Conservation (phyloP, 2,113 vertebrate genomes). For the Narcine bancroftii region DNA sequence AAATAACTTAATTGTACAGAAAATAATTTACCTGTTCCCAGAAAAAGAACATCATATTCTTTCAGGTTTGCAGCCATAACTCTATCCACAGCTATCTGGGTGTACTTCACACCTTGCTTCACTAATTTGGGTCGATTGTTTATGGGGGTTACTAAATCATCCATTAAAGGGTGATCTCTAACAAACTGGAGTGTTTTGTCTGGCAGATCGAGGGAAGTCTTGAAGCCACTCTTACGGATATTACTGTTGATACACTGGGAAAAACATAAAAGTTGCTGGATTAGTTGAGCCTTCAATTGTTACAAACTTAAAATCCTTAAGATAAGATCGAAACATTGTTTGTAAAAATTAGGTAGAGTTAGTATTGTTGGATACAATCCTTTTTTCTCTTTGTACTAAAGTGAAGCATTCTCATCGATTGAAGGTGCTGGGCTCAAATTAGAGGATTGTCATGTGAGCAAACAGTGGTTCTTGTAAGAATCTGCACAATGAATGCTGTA, state of each 20-base stretch:
- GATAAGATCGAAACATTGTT: background rate
- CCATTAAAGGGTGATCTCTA: constrained; percentile 59
- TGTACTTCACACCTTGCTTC: constrained; percentile 51
- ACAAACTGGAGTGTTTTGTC: constrained; percentile 64
- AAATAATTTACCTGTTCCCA: constrained; percentile 57
- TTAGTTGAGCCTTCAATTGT: background rate
- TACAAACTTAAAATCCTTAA: background rate
- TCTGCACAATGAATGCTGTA: background rate
- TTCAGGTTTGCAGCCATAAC: constrained; percentile 50
- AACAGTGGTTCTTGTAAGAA: background rate
- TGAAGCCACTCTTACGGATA: constrained; percentile 48
- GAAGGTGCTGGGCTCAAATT: background rate
- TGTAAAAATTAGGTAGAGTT: background rate
- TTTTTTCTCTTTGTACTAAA: background rate
- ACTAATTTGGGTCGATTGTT: constrained; percentile 53
- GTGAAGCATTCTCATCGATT: background rate
- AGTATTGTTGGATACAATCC: background rate
- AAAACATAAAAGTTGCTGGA: background rate
- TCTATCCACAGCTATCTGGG: constrained; percentile 56
- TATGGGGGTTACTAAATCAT: constrained; percentile 52
- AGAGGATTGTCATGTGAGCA: background rate
- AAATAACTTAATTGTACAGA: constrained; percentile 51
- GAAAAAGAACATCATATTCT: constrained; percentile 56
- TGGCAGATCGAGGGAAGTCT: constrained; percentile 56
- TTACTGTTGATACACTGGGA: constrained; percentile 53